A percentile compares a stretch with the other conserved stretches of the same genome.
phyloP scores from a whole-genome alignment of 1,140 invertebrate species.

The Vanessa tameamea region DNA sequence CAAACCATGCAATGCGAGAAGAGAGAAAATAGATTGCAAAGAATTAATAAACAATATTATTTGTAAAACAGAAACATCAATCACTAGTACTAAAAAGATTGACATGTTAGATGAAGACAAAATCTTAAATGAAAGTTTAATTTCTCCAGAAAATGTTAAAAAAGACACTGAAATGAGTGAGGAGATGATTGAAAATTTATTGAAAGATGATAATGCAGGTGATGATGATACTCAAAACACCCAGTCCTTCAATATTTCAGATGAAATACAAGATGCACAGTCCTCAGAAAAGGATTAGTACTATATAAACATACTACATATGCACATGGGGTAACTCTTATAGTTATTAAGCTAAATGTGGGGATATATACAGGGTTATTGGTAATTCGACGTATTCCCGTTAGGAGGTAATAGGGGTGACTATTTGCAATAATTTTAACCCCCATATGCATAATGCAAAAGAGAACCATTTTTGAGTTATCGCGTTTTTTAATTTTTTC shows the following conservation, averaged over 20 bases:
- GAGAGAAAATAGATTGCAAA: neutral
- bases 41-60: conserved; percentile 8
- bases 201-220: conserved; percentile 53
- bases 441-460: no score
- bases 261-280: conserved; percentile 24
- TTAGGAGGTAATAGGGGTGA: no score
- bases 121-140: conserved; percentile 34
- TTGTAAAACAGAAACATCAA: conserved; percentile 11
- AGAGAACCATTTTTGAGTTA: no score
- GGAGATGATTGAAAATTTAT: conserved; percentile 63
- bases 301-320: neutral
- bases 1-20: neutral
- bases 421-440: no score
- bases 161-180: conserved; percentile 61
- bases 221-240: conserved; percentile 32
- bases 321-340: conserved; percentile 22
- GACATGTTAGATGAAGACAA: conserved; percentile 39
- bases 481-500: no score
- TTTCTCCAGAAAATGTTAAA: conserved; percentile 37
- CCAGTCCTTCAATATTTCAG: conserved; percentile 44
- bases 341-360: conserved; percentile 22
- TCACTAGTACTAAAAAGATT: conserved; percentile 28
- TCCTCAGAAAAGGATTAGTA: conserved; percentile 17
- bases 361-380: no score
- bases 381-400: no score